Conservation (phyloP, 2,113 vertebrate species). For the Ammodytes dubius region DNA sequence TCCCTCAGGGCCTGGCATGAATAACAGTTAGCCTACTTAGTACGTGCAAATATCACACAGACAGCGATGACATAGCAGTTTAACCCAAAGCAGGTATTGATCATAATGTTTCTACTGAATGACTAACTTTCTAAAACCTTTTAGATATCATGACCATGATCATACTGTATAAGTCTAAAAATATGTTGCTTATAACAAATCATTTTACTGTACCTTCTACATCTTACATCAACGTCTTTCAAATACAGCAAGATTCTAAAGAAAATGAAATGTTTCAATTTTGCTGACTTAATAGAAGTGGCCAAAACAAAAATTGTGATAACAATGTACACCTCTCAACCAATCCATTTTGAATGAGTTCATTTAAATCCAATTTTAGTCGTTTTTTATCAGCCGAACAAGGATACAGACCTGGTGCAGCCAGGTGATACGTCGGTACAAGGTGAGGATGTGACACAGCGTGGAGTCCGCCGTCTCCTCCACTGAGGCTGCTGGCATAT, state of each 20-base stretch:
- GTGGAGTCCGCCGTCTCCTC: slow-evolving; percentile 98
- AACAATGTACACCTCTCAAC: slow-evolving; percentile 14
- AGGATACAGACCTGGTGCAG: slow-evolving; percentile 86
- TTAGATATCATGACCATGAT: slow-evolving; percentile 4
- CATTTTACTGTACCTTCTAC: slow-evolving; percentile 67
- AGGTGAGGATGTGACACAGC: slow-evolving; percentile 96
- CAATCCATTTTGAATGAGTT: slow-evolving; percentile 3
- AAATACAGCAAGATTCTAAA: slow-evolving; percentile 73
- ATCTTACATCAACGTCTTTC: slow-evolving; percentile 70
- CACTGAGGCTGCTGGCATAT: slow-evolving; percentile 96
- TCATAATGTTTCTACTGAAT: slow-evolving; percentile 15
- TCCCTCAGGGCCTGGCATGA: slow-evolving; percentile 92
- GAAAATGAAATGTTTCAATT: slow-evolving; percentile 68
- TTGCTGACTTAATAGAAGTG: slow-evolving; percentile 40
- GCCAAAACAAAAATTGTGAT: slow-evolving; percentile 25
- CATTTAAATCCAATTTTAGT: neutral
- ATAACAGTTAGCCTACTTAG: neutral
- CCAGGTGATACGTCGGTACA: slow-evolving; percentile 98
- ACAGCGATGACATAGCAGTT: neutral
- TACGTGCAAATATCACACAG: neutral
- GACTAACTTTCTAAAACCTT: slow-evolving; percentile 31
- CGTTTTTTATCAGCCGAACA: neutral
- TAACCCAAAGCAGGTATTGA: slow-evolving; percentile 8
- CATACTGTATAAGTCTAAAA: slow-evolving; percentile 20
- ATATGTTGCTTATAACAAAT: slow-evolving; percentile 39